Conservation (phyloP, 2,797 vertebrate species). For the Coregonus sp. region DNA sequence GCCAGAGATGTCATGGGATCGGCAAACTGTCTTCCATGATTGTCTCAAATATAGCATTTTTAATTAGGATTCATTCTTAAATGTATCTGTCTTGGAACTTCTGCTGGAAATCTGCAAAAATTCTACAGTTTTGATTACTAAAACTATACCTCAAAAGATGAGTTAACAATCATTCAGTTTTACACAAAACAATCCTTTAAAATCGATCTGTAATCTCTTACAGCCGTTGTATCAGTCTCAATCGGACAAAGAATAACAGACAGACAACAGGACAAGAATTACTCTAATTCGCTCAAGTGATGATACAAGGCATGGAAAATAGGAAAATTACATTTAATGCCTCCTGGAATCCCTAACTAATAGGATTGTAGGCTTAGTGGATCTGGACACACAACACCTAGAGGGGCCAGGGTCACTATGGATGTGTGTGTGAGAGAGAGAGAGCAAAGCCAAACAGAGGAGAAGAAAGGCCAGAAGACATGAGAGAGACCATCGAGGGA, state of each 20-base stretch:
- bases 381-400: slow-evolving; percentile 73
- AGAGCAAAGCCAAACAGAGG: neutral
- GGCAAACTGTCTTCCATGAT: neutral
- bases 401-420: slow-evolving; percentile 71
- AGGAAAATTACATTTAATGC: slow-evolving; percentile 71
- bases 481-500: neutral
- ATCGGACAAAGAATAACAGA: neutral
- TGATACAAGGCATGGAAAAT: slow-evolving; percentile 55
- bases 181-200: neutral
- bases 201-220: neutral
- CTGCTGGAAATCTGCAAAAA: neutral
- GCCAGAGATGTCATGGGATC: neutral
- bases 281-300: slow-evolving; percentile 41
- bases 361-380: slow-evolving; percentile 79
- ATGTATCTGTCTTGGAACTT: neutral
- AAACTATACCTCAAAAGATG: neutral
- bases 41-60: neutral
- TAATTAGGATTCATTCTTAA: neutral
- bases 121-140: neutral
- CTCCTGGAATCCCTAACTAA: slow-evolving; percentile 77
- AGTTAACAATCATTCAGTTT: neutral
- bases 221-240: neutral
- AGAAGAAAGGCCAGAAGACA: neutral
- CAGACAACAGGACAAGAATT: neutral
- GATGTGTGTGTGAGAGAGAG: slow-evolving; percentile 66